Conservation (phyloP, 2,888 invertebrate species). For the Geotrupes spiniger region DNA sequence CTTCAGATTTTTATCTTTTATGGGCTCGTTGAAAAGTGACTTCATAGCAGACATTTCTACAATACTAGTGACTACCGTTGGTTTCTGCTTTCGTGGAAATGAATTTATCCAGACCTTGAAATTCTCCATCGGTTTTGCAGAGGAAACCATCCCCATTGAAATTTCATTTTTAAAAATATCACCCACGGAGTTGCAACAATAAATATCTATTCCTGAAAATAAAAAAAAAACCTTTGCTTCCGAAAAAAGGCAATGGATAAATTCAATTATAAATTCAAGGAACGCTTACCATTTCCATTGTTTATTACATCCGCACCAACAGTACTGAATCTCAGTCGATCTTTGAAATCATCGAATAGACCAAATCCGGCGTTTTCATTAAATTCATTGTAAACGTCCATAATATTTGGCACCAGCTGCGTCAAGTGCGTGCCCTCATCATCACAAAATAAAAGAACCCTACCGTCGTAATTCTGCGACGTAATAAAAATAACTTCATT, state of each 20-base stretch:
- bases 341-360: slow-evolving; percentile 7
- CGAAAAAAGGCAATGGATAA: not conserved
- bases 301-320: slow-evolving; percentile 11
- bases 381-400: slow-evolving; percentile 11
- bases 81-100: too few relatives aligned
- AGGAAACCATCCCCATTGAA: not conserved
- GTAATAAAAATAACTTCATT: slow-evolving; percentile 16
- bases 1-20: not conserved
- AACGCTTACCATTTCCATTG: slow-evolving; percentile 11
- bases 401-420: slow-evolving; percentile 15
- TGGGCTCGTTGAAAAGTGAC: slow-evolving; percentile 6
- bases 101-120: slow-evolving; percentile 14
- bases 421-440: slow-evolving; percentile 12
- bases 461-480: slow-evolving; percentile 17
- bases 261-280: not conserved
- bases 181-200: slow-evolving; percentile 15
- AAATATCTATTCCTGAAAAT: slow-evolving; percentile 12
- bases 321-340: slow-evolving; percentile 15
- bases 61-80: slow-evolving; percentile 11
- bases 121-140: slow-evolving; percentile 3
- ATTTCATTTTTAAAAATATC: slow-evolving; percentile 17
- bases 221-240: not conserved
- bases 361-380: slow-evolving; percentile 14
- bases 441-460: slow-evolving; percentile 13
- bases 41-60: slow-evolving; percentile 13